A percentile compares a stretch with the other conserved stretches of the same genome.
phyloP scores from a whole-genome alignment of 2,113 vertebrate species.

The Lagopus leucura region DNA sequence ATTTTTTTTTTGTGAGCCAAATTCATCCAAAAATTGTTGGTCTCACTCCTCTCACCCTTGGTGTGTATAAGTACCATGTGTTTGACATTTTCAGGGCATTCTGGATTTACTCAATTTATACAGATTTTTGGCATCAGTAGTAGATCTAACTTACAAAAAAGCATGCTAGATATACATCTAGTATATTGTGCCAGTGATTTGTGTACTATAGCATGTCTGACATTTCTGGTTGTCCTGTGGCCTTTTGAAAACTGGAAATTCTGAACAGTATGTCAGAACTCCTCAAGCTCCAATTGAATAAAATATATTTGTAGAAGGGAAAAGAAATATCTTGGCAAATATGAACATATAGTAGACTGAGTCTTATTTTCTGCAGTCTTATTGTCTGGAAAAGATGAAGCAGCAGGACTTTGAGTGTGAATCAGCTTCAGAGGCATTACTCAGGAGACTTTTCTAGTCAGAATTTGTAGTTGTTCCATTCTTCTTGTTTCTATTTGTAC shows the following conservation, averaged over 20 bases:
- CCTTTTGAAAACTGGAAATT: conserved; percentile 8
- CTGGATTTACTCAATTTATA: background rate
- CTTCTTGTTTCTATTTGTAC: background rate
- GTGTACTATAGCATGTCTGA: background rate
- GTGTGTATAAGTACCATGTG: background rate
- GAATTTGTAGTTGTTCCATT: background rate
- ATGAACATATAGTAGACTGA: background rate
- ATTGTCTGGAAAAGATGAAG: background rate
- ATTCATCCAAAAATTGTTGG: background rate
- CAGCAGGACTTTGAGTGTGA: background rate
- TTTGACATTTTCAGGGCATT: conserved; percentile 50
- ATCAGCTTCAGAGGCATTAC: background rate
- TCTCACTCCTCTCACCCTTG: background rate
- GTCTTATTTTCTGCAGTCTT: background rate
- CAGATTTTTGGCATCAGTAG: conserved; percentile 14
- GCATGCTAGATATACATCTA: background rate
- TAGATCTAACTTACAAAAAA: background rate
- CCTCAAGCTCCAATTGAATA: background rate
- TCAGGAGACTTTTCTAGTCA: background rate
- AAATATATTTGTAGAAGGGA: background rate
- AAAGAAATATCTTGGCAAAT: background rate
- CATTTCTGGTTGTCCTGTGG: conserved; percentile 19
- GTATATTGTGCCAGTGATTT: background rate
- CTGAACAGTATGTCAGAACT: background rate
- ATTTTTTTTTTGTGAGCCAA: background rate